Base-by-base conservation (phyloP, 1,140 invertebrate genomes). In the Melitaea cinxia region DNA sequence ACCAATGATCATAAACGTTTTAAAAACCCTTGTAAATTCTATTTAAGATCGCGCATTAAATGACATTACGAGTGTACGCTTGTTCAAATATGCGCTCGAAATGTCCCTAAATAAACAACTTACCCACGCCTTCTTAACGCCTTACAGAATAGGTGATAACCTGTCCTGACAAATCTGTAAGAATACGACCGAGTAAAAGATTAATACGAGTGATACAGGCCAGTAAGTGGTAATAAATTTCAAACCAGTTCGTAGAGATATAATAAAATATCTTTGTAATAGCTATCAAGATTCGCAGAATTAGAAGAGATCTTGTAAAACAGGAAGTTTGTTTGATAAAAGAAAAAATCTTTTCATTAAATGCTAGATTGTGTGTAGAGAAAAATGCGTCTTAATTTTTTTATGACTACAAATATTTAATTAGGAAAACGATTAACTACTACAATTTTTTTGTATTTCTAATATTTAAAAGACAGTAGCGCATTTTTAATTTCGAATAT, bases 151-250 rank as follows among this genome's bases (percentile, higher is more conserved):
- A 82, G 76, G 6, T 26, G 24, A 77, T 82, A 82, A 63, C 63
- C 53, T 59, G 52, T 70, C 64, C 65, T 65, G 74, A 83, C 80
- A 82, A 84, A 83, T 80, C 80, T 73, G 69, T 79, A 79, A 80
- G 84, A 80, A 88, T 85, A 84, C 76, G 76, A 68, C 65, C 33
- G 6, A 73, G 77, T 82, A 83, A 78, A 59, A 69, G 67, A 73
- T 73, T 74, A 74, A 74, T 58, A 61, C 19, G 37, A 54, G 45
- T 62, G 64, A 69, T 69, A 66, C 26, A 66, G 52, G 17, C 55
- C 63, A 65, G 57, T 68, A 72, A 68, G 42, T 65, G 70, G 63
- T 37, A 65, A 65, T 59, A 65, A 62, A 62, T 62, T 62, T 19
- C 0, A 42, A 65, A 59, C 49, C 49, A 28, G 50, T 30, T 58